Percentiles rank a stretch among this genome's conserved stretches.
These are phyloP conservation scores for Choreutis nemorana DNA, from an alignment of 2,888 invertebrate genomes.

Conservation along the genomic window DNA sequence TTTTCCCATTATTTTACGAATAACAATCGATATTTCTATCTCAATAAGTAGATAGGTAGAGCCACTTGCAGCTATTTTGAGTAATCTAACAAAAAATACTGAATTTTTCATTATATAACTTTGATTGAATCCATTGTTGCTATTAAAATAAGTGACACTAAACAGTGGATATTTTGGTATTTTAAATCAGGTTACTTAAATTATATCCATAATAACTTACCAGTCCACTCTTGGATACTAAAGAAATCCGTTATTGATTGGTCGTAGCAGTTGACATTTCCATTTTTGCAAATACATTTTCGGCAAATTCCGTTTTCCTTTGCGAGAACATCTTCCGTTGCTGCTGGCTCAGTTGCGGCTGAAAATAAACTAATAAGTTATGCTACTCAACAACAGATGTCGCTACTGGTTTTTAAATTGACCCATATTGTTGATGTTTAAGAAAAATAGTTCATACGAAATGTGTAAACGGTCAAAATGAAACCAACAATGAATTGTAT, in stretches of 20 bases:
- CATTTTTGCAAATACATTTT: slow-evolving; percentile 56
- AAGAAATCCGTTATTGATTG: slow-evolving; percentile 57
- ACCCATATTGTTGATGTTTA: neutral
- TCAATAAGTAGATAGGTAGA: too few relatives aligned
- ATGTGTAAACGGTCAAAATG: neutral
- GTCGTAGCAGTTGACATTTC: slow-evolving; percentile 63
- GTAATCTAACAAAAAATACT: too few relatives aligned
- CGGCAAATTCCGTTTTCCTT: slow-evolving; percentile 54
- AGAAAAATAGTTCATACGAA: neutral
- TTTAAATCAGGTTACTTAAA: too few relatives aligned
- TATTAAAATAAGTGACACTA: too few relatives aligned
- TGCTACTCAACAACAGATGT: slow-evolving; percentile 23
- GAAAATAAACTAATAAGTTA: slow-evolving; percentile 17
- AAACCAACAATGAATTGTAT: too few relatives aligned
- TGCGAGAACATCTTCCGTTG: slow-evolving; percentile 14
- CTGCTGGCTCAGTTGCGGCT: slow-evolving; percentile 13
- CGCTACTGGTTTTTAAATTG: neutral
- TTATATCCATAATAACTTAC: slow-evolving; percentile 32
- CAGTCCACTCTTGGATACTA: slow-evolving; percentile 61
- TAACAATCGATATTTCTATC: too few relatives aligned
- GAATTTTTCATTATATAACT: too few relatives aligned
- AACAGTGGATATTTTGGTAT: too few relatives aligned
- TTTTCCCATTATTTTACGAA: too few relatives aligned
- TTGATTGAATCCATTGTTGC: too few relatives aligned
- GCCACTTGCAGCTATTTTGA: too few relatives aligned